A percentile compares a stretch with the other conserved stretches of the same genome.
Evolutionary conservation across 2,113 vertebrate species (phyloP).

Genomic region (Mormoops blainvillei): DNA sequence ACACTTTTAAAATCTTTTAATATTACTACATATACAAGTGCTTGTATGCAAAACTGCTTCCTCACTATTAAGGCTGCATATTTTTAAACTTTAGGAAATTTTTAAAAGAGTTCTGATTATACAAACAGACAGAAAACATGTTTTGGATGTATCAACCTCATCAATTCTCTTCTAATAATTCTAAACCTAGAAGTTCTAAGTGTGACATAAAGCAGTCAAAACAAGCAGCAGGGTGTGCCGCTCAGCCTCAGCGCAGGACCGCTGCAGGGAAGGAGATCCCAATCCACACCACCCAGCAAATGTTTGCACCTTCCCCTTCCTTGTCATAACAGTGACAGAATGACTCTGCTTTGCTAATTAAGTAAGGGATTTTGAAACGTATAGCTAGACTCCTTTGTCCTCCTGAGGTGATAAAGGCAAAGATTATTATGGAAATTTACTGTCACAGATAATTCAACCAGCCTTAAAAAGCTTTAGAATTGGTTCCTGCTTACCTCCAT

Average conservation of each 20-base stretch:
- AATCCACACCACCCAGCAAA: neutral
- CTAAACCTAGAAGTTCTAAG: neutral
- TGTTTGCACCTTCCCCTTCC: neutral
- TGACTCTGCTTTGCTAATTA: neutral
- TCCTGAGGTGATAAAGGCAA: neutral
- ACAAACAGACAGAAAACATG: neutral
- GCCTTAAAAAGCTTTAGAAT: conserved; percentile 28
- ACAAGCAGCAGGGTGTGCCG: neutral
- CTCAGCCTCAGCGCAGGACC: fast-evolving
- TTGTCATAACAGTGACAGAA: neutral
- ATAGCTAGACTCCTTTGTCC: neutral
- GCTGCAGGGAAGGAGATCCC: neutral
- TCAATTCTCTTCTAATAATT: neutral
- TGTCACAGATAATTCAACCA: neutral
- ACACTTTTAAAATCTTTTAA: neutral
- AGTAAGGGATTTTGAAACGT: neutral
- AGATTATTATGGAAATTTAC: neutral
- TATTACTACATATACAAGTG: neutral
- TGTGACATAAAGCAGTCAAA: neutral
- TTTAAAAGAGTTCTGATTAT: neutral
- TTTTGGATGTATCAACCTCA: neutral
- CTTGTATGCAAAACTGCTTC: neutral
- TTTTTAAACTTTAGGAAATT: neutral
- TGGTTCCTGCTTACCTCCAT: neutral
- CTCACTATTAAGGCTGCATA: neutral